Conservation (phyloP, 2,113 vertebrate species). For the Vicugna pacos region DNA sequence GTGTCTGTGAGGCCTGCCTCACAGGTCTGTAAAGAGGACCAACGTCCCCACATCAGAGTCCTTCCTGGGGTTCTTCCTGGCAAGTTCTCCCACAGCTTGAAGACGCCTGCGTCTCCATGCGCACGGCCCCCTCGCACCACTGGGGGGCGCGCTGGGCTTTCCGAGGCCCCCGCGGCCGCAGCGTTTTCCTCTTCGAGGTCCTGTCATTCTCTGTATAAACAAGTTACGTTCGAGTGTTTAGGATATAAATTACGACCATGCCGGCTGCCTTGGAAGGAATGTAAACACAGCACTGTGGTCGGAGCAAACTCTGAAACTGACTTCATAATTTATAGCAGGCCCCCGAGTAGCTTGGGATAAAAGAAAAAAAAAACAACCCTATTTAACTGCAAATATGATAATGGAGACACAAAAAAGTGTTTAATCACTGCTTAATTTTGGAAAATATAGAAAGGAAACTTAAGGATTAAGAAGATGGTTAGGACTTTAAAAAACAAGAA, state of each 20-base stretch:
- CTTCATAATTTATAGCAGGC: constrained; percentile 93
- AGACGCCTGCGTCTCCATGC: too few species aligned
- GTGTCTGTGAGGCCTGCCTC: background rate
- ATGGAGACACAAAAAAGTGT: constrained; percentile 68
- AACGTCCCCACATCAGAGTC: background rate
- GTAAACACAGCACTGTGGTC: constrained; percentile 94
- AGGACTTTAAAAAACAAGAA: constrained; percentile 46
- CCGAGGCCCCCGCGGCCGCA: background rate
- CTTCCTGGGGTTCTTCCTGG: background rate
- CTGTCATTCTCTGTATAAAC: constrained; percentile 92
- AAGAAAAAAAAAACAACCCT: constrained; percentile 69
- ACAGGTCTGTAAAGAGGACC: background rate
- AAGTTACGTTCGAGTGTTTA: constrained; percentile 93
- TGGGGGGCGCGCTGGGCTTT: constrained; percentile 83
- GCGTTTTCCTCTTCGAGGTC: constrained; percentile 86
- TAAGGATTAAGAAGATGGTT: constrained; percentile 18
- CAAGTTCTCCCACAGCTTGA: background rate
- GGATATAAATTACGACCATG: constrained; percentile 93
- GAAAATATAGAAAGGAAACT: constrained; percentile 29
- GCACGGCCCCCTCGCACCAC: constrained; percentile 30
- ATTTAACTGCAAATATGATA: constrained; percentile 80
- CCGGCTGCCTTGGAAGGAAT: constrained; percentile 92
- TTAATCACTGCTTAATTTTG: constrained; percentile 36
- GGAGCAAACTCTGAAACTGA: constrained; percentile 89
- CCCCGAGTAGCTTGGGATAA: constrained; percentile 82